Conservation (phyloP, 1,140 invertebrate genomes). For the Zophobas atratus region DNA sequence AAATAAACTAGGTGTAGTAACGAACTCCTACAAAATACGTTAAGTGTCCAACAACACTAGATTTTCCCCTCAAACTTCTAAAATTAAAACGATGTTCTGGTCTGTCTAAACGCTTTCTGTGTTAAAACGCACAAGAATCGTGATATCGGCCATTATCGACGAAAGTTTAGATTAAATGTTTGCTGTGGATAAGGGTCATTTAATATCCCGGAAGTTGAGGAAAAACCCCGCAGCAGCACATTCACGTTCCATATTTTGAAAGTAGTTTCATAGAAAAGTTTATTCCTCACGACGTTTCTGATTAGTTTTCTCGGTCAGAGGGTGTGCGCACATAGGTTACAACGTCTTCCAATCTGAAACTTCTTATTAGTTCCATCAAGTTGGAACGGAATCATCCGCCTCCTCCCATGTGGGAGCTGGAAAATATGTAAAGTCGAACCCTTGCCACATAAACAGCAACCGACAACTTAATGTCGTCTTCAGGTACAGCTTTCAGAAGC, state of each 20-base stretch:
- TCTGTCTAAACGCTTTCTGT: no score
- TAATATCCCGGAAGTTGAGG: neutral
- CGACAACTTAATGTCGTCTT: neutral
- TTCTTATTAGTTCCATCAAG: neutral
- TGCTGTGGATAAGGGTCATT: slow-evolving; percentile 10
- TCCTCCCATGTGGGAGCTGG: neutral
- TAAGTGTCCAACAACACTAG: no score
- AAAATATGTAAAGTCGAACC: slow-evolving; percentile 6
- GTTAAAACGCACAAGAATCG: slow-evolving; percentile 27
- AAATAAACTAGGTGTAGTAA: no score
- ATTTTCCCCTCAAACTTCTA: no score
- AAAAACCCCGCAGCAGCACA: neutral
- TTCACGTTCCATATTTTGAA: slow-evolving; percentile 9
- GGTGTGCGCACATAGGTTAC: neutral
- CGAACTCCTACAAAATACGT: no score
- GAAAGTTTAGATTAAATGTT: slow-evolving; percentile 25
- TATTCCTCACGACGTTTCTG: slow-evolving; percentile 9
- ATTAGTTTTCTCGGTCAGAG: neutral
- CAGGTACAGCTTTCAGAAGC: neutral
- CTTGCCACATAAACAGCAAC: neutral
- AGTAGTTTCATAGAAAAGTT: slow-evolving; percentile 29
- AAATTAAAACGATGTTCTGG: no score
- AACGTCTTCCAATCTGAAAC: neutral
- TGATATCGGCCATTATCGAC: slow-evolving; percentile 23
- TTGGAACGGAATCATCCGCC: neutral